Conservation (phyloP, 1,140 invertebrate genomes). For the Wiebesia pumilae region DNA sequence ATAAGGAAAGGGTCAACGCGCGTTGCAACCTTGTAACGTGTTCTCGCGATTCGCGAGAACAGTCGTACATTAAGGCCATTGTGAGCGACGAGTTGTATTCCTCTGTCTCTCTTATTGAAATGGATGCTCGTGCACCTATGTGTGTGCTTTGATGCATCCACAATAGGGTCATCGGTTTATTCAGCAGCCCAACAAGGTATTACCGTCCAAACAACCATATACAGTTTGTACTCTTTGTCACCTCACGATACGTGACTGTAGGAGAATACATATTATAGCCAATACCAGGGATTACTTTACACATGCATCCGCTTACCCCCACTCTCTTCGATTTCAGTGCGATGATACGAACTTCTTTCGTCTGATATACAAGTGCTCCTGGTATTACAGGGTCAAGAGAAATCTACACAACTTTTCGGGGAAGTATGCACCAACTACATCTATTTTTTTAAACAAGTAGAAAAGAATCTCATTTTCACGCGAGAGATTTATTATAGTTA, state of each 20-base stretch:
- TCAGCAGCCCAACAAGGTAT: conserved; percentile 71
- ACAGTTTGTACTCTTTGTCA: conserved; percentile 69
- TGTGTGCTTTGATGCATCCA: conserved; percentile 68
- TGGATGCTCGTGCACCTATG: conserved; percentile 59
- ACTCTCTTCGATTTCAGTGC: not conserved
- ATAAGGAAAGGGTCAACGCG: not conserved
- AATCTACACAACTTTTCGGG: not conserved
- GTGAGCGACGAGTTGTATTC: conserved; percentile 30
- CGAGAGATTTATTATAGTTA: no score
- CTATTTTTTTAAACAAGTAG: no score
- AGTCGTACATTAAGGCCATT: conserved; percentile 70
- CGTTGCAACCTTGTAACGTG: conserved; percentile 31
- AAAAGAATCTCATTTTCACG: no score
- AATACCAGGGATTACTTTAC: conserved; percentile 27
- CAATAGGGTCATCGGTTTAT: conserved; percentile 69
- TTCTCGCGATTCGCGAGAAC: conserved; percentile 52
- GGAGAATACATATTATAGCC: not conserved
- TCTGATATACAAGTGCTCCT: not conserved
- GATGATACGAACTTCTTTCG: not conserved
- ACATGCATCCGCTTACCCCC: not conserved
- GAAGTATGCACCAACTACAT: not conserved
- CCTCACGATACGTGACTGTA: conserved; percentile 63
- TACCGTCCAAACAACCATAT: conserved; percentile 70
- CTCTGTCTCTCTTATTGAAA: conserved; percentile 65
- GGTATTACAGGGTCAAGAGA: not conserved